Percentiles rank a stretch among this genome's conserved stretches.
Conservation (phyloP, 2,888 invertebrate species). For the Dendrolimus pini region DNA sequence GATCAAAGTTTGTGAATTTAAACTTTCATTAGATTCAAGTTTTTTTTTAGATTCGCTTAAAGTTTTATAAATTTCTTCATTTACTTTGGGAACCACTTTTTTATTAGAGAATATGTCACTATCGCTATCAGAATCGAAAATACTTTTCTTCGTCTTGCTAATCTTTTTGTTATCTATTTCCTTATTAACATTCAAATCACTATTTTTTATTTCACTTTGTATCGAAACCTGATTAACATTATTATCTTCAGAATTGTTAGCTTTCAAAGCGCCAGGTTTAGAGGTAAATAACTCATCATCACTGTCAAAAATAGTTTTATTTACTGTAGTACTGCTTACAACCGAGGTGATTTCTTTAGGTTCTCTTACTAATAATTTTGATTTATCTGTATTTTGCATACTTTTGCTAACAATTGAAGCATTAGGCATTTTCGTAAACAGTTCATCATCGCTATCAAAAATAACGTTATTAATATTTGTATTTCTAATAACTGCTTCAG, state of each 20-base stretch:
- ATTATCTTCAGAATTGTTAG: no score
- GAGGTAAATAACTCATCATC: neutral
- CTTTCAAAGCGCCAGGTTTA: no score
- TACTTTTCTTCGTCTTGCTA: slow-evolving; percentile 16
- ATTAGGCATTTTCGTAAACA: neutral
- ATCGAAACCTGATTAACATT: no score
- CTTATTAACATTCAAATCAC: neutral
- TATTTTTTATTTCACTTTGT: neutral
- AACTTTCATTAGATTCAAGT: slow-evolving; percentile 3
- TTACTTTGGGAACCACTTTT: neutral
- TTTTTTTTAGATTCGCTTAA: neutral
- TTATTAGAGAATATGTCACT: slow-evolving; percentile 32
- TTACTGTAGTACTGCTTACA: neutral
- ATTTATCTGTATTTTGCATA: slow-evolving; percentile 11
- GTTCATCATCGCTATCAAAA: neutral
- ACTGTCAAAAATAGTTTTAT: neutral
- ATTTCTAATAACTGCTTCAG: neutral
- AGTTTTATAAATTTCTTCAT: slow-evolving; percentile 1
- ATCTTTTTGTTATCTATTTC: neutral
- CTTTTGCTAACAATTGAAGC: slow-evolving; percentile 7
- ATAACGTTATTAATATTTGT: neutral
- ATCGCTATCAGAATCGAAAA: slow-evolving; percentile 42
- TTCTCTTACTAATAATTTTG: neutral
- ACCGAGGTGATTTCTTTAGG: no score
- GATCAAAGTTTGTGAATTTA: neutral